phyloP scores from a whole-genome alignment of 2,797 vertebrate genomes.

The Gephyroberyx darwinii region DNA sequence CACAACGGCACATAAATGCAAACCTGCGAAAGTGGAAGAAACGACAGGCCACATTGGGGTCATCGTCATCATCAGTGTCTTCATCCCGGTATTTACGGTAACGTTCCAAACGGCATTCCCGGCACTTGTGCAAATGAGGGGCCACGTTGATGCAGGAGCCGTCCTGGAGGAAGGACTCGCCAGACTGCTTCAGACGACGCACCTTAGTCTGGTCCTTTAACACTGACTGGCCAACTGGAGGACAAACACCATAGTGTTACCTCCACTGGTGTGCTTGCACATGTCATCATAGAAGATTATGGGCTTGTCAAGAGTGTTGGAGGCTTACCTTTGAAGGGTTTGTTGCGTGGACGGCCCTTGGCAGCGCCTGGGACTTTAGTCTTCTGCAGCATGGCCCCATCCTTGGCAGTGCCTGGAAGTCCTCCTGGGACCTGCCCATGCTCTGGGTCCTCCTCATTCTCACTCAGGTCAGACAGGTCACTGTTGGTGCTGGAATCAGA shows the following conservation, averaged over 20 bases:
- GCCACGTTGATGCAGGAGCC: conserved; percentile 99
- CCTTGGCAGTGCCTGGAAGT: conserved; percentile 77
- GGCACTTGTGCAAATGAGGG: conserved; percentile 97
- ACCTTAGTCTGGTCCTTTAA: conserved; percentile 97
- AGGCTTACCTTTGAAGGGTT: conserved; percentile 92
- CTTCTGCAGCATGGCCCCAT: conserved; percentile 86
- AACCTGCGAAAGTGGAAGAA: conserved; percentile 99
- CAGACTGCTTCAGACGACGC: conserved; percentile 96
- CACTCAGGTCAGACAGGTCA: conserved; percentile 96
- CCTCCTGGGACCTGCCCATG: conserved; percentile 86
- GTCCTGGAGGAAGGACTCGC: conserved; percentile 98
- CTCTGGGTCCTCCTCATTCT: conserved; percentile 91
- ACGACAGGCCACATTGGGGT: conserved; percentile 97
- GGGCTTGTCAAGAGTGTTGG: not conserved
- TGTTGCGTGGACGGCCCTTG: conserved; percentile 93
- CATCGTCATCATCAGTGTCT: conserved; percentile 95
- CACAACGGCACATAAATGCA: not conserved
- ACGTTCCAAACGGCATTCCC: conserved; percentile 96
- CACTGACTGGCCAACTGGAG: conserved; percentile 94
- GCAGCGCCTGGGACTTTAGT: conserved; percentile 85
- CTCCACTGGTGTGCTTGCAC: not conserved
- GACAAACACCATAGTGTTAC: conserved; percentile 36
- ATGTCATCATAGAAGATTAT: not conserved
- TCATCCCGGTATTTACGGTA: conserved; percentile 97
- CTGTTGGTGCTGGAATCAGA: conserved; percentile 97